Conservation (phyloP, 2,797 vertebrate species). For the Picus viridis region DNA sequence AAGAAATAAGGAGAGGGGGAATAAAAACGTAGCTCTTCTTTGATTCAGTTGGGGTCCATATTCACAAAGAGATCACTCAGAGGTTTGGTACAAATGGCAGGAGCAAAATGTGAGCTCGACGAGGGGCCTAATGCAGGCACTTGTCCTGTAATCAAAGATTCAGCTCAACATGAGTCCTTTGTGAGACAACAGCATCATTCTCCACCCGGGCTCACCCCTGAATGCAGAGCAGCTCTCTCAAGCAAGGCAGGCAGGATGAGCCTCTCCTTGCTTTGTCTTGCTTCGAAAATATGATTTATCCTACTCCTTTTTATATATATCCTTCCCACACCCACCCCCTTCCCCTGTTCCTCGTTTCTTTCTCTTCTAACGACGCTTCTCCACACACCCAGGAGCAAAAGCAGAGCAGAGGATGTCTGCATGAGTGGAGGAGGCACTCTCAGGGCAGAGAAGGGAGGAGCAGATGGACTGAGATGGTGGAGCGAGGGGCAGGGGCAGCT, state of each 20-base stretch:
- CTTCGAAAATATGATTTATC: constrained; percentile 42
- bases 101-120: constrained; percentile 51
- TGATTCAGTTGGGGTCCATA: constrained; percentile 59
- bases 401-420: not conserved
- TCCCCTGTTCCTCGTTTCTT: not conserved
- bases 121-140: constrained; percentile 66
- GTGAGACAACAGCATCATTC: constrained; percentile 65
- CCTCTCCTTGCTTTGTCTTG: not conserved
- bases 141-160: constrained; percentile 72
- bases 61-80: constrained; percentile 72
- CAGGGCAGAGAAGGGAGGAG: not conserved
- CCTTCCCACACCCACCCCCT: too few species aligned
- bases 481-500: not conserved
- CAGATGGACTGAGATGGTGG: constrained; percentile 31
- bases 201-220: constrained; percentile 21
- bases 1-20: not conserved
- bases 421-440: not conserved
- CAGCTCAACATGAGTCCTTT: constrained; percentile 74
- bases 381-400: not conserved
- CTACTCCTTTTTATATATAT: not conserved
- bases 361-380: not conserved
- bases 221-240: constrained; percentile 57
- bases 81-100: constrained; percentile 65
- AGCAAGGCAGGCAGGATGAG: constrained; percentile 31
- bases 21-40: constrained; percentile 23